These are phyloP conservation scores for Lottia gigantea DNA, from an alignment of 2,888 invertebrate genomes.

Conservation along the genomic window DNA sequence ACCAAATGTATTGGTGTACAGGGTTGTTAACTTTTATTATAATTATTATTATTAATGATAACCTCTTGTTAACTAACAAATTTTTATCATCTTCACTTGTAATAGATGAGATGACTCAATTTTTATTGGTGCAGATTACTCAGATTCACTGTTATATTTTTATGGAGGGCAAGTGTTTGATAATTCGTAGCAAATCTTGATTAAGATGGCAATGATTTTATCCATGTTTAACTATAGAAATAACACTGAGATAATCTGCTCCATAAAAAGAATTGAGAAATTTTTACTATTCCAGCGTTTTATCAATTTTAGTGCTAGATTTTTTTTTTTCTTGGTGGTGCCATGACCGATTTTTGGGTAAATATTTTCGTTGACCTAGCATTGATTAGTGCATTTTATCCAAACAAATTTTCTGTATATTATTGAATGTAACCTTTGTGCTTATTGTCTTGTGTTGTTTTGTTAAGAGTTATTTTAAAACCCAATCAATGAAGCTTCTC, in stretches of 20 bases:
- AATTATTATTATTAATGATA: constrained; percentile 6
- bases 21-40: constrained; percentile 7
- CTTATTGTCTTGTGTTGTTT: no score
- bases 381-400: constrained; percentile 3
- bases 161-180: background rate
- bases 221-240: no score
- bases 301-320: constrained; percentile 8
- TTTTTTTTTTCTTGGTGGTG: background rate
- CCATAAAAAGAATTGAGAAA: no score
- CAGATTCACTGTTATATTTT: background rate
- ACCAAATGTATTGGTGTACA: constrained; percentile 4
- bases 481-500: no score
- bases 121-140: background rate
- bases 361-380: background rate
- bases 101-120: background rate
- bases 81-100: no score
- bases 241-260: no score
- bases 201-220: background rate
- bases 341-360: constrained; percentile 5
- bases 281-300: background rate
- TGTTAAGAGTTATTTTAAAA: no score
- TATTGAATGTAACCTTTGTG: no score
- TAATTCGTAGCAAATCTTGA: background rate
- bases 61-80: no score
- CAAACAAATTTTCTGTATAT: background rate